Percentiles rank a stretch among this genome's conserved stretches.
phyloP scores from a whole-genome alignment of 2,797 vertebrate species.

The Rhinatrema bivittatum region DNA sequence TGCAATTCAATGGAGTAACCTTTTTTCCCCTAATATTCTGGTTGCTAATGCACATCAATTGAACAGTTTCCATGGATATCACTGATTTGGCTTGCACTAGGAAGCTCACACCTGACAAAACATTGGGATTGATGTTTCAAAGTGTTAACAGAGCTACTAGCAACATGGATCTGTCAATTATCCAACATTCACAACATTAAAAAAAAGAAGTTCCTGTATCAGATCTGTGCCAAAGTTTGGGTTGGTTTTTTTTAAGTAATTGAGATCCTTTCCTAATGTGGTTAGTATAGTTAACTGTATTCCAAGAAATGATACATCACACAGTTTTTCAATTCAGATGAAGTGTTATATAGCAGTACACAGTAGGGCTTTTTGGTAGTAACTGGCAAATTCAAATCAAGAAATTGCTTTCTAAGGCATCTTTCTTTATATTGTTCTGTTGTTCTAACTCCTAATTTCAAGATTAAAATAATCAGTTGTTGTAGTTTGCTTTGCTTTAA shows the following conservation, averaged over 20 bases:
- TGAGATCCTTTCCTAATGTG: slow-evolving; percentile 19
- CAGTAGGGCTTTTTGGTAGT: too few species aligned
- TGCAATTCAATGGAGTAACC: slow-evolving; percentile 34
- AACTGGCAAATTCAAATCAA: too few species aligned
- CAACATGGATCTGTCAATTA: slow-evolving; percentile 39
- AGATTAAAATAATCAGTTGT: too few species aligned
- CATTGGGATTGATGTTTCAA: slow-evolving; percentile 55
- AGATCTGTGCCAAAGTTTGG: slow-evolving; percentile 34
- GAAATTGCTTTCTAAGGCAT: too few species aligned
- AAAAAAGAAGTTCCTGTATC: slow-evolving; percentile 38
- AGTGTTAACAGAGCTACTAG: slow-evolving; percentile 54
- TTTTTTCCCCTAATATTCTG: slow-evolving; percentile 32
- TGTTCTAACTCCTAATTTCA: too few species aligned
- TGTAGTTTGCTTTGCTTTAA: too few species aligned
- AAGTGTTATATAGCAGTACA: too few species aligned
- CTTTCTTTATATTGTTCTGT: too few species aligned
- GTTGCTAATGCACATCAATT: slow-evolving; percentile 37
- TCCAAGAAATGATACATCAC: not conserved
- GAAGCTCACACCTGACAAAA: slow-evolving; percentile 74
- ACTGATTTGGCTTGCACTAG: slow-evolving; percentile 39
- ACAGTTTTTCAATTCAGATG: too few species aligned
- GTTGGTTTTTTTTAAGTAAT: slow-evolving; percentile 38
- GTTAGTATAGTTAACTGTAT: slow-evolving; percentile 1
- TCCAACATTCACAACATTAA: slow-evolving; percentile 42
- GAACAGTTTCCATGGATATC: slow-evolving; percentile 54